Evolutionary conservation across 2,888 invertebrate species (phyloP).

Genomic region (Xanthia togata): DNA sequence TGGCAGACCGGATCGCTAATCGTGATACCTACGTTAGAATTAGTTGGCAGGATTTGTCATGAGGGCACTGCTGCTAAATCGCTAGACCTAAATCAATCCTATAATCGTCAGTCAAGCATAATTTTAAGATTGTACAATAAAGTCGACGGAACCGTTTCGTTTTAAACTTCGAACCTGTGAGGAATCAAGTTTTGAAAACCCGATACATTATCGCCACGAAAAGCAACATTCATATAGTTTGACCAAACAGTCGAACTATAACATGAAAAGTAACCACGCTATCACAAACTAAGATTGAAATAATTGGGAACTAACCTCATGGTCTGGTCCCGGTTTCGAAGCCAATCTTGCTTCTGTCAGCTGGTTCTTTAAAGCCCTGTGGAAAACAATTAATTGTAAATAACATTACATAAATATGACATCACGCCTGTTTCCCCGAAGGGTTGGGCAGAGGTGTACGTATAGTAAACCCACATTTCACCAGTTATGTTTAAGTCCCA

Average conservation of each 20-base stretch:
- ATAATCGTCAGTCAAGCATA: neutral
- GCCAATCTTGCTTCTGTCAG: conserved; percentile 92
- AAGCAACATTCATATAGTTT: neutral
- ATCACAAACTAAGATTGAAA: neutral
- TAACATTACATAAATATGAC: neutral
- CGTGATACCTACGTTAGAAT: neutral
- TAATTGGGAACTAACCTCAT: conserved; percentile 93
- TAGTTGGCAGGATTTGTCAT: neutral
- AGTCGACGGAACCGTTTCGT: neutral
- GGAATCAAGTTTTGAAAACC: too few species aligned
- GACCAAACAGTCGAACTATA: too few species aligned
- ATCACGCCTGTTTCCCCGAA: neutral
- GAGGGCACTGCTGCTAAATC: neutral
- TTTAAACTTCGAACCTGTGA: neutral
- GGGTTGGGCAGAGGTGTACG: neutral
- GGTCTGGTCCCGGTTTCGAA: conserved; percentile 97
- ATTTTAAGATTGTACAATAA: neutral
- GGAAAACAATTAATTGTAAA: conserved; percentile 31
- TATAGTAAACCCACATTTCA: neutral
- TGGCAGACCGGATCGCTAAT: neutral
- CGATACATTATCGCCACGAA: neutral
- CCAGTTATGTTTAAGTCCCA: neutral
- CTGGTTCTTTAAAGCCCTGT: conserved; percentile 92
- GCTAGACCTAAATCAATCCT: too few species aligned
- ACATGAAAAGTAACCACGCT: neutral